These are phyloP conservation scores for pig (Sus scrofa) DNA, from an alignment of 2,113 vertebrate genomes.

Conservation along the genomic window T2T-Sscrofa CM000826.6:37889001-37889500, in stretches of 20 bases:
- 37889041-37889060: neutral
- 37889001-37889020: neutral
- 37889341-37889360: constrained; percentile 12
- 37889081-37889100: neutral
- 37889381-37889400: constrained; percentile 30
- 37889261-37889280: neutral
- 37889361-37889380: constrained; percentile 20
- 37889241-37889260: neutral
- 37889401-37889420: constrained; percentile 5
- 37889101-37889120: neutral
- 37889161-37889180: neutral
- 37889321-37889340: constrained; percentile 16
- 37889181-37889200: neutral
- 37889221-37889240: neutral
- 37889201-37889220: neutral
- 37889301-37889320: constrained; percentile 3
- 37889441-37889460: neutral
- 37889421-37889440: constrained; percentile 14
- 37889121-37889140: neutral
- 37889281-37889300: neutral
- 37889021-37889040: neutral
- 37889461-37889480: constrained; percentile 20
- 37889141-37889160: neutral
- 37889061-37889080: neutral
- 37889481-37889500: neutral